These are phyloP conservation scores for Serranus cabrilla DNA, from an alignment of 2,797 vertebrate species.

Conservation along the genomic window DNA sequence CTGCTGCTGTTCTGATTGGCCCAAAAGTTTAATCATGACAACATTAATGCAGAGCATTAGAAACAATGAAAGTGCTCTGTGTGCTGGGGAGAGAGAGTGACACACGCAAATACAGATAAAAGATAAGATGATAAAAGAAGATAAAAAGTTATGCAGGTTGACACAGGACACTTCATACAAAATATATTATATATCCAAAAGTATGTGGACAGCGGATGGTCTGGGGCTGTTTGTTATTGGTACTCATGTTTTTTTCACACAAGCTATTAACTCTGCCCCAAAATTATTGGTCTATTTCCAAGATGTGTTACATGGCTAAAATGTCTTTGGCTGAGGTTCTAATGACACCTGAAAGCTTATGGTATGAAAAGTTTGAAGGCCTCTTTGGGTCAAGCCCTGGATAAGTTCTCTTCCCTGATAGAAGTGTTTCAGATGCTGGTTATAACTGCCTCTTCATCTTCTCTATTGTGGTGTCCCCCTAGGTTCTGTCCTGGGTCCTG, in stretches of 20 bases:
- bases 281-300: neutral
- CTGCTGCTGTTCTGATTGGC: slow-evolving; percentile 65
- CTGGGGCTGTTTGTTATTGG: neutral
- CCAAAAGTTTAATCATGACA: slow-evolving; percentile 76
- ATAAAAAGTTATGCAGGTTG: slow-evolving; percentile 1
- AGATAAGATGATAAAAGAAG: slow-evolving; percentile 18
- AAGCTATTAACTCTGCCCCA: neutral
- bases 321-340: neutral
- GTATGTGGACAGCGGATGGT: neutral
- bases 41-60: slow-evolving; percentile 59
- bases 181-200: neutral
- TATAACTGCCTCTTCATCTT: neutral
- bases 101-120: slow-evolving; percentile 27
- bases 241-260: neutral
- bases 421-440: neutral
- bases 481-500: neutral
- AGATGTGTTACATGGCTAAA: neutral
- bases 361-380: no score
- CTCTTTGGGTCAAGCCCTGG: neutral
- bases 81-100: slow-evolving; percentile 15
- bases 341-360: no score
- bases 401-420: neutral
- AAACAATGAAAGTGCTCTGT: slow-evolving; percentile 59
- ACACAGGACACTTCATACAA: neutral
- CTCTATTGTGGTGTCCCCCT: slow-evolving; percentile 4